Percentiles rank a stretch among this genome's conserved stretches.
phyloP scores from a whole-genome alignment of 2,888 invertebrate species.

The Phaonia tiefii region DNA sequence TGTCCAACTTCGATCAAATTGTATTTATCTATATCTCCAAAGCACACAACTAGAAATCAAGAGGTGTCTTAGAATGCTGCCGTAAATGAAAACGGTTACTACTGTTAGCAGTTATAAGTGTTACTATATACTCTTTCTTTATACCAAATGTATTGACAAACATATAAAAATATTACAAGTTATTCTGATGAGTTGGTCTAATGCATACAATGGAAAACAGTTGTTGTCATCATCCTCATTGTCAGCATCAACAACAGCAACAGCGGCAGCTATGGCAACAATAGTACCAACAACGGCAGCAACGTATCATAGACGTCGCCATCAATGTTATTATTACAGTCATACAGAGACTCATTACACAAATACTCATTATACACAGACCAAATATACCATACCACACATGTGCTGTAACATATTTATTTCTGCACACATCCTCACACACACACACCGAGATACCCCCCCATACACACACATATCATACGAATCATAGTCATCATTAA shows the following conservation, averaged over 20 bases:
- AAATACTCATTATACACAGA: slow-evolving; percentile 27
- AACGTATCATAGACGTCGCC: slow-evolving; percentile 25
- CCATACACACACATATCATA: too few relatives aligned
- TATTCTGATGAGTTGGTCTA: too few relatives aligned
- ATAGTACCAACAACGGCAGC: neutral
- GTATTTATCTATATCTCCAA: too few relatives aligned
- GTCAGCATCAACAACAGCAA: slow-evolving; percentile 20
- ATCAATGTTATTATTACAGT: slow-evolving; percentile 26
- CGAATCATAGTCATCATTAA: slow-evolving; percentile 38
- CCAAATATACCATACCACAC: neutral
- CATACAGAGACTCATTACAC: slow-evolving; percentile 24
- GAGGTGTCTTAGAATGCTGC: too few relatives aligned
- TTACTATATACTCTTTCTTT: too few relatives aligned
- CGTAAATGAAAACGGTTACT: too few relatives aligned
- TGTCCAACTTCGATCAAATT: too few relatives aligned
- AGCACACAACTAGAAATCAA: too few relatives aligned
- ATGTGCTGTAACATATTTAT: neutral
- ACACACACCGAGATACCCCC: neutral
- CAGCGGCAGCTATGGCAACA: neutral
- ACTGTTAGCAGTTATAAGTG: too few relatives aligned
- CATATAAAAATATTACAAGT: too few relatives aligned
- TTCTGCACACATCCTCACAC: neutral
- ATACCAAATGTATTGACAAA: too few relatives aligned
- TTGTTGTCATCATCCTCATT: slow-evolving; percentile 57
- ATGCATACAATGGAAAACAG: slow-evolving; percentile 39